Percentiles rank a stretch among this genome's conserved stretches.
phyloP scores from a whole-genome alignment of 2,888 invertebrate species.

The Dione vanillae region DNA sequence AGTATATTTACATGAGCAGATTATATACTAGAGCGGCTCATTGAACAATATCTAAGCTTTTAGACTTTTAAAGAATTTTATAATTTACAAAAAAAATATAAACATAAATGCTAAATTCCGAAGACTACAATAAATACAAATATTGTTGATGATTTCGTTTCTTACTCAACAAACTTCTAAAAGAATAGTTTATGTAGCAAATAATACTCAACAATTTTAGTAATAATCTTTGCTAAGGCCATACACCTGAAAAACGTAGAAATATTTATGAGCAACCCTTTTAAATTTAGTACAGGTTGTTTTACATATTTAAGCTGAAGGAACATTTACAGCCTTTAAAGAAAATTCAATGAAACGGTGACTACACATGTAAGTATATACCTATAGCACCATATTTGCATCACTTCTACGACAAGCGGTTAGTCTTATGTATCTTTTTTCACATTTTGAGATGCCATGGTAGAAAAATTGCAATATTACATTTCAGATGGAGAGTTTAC shows the following conservation, averaged over 20 bases:
- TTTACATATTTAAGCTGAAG: conserved; percentile 33
- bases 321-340: conserved; percentile 35
- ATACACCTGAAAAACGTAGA: conserved; percentile 21
- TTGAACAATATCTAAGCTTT: too few species aligned
- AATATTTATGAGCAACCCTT: conserved; percentile 30
- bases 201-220: not conserved
- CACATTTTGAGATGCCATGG: not conserved
- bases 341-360: conserved; percentile 18
- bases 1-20: not conserved
- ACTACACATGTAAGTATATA: not conserved
- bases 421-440: not conserved
- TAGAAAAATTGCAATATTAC: too few species aligned
- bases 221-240: conserved; percentile 7
- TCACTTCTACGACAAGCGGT: not conserved
- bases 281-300: conserved; percentile 28
- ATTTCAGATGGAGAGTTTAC: too few species aligned
- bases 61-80: too few species aligned
- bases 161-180: not conserved
- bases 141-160: not conserved
- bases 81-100: not conserved
- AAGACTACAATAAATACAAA: not conserved
- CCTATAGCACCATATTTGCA: not conserved
- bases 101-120: not conserved
- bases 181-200: not conserved
- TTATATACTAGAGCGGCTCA: not conserved